These are phyloP conservation scores for Hyles vespertilio DNA, from an alignment of 1,140 invertebrate species.

Conservation along the genomic window DNA sequence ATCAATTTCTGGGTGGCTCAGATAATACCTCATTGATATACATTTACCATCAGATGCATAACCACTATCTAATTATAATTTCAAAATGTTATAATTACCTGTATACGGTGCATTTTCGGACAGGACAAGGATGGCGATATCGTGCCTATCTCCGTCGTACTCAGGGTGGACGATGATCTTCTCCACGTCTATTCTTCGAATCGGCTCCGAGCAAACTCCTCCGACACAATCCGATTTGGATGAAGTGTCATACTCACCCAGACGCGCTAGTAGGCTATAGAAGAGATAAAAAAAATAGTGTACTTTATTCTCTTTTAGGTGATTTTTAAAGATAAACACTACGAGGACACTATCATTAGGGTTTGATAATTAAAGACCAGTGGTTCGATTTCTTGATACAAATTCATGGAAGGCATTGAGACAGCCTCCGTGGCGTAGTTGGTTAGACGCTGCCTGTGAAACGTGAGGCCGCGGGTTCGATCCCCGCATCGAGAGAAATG, in stretches of 20 bases:
- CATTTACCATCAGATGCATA: neutral
- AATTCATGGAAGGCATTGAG: too few relatives aligned
- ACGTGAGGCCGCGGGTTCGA: too few relatives aligned
- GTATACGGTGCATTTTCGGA: constrained; percentile 22
- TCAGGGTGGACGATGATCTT: constrained; percentile 16
- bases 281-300: neutral
- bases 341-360: too few relatives aligned
- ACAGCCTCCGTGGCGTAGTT: too few relatives aligned
- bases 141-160: constrained; percentile 10
- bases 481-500: too few relatives aligned
- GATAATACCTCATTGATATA: too few relatives aligned
- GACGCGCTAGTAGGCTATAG: constrained; percentile 17
- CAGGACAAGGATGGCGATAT: constrained; percentile 20
- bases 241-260: constrained; percentile 25
- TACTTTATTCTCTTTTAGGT: too few relatives aligned
- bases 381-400: too few relatives aligned
- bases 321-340: too few relatives aligned
- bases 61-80: neutral
- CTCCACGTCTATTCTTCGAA: constrained; percentile 7
- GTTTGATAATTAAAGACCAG: too few relatives aligned
- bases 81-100: constrained; percentile 4
- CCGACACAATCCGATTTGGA: constrained; percentile 17
- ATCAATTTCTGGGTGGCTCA: too few relatives aligned
- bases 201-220: constrained; percentile 19
- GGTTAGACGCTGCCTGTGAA: too few relatives aligned